phyloP scores from a whole-genome alignment of 2,113 vertebrate species.

The Copsychus sechellarum region DNA sequence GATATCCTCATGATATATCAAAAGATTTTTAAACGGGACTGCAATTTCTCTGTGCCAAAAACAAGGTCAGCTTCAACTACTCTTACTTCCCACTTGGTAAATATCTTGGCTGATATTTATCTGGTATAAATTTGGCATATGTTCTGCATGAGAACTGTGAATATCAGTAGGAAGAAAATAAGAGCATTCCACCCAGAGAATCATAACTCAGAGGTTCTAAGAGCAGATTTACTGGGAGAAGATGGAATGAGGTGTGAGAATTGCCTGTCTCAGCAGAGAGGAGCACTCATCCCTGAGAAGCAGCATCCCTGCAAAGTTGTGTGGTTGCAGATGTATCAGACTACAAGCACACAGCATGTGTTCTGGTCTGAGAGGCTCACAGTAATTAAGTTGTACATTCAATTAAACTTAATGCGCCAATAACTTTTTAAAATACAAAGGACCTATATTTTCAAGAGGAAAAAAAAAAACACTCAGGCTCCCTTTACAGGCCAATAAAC shows the following conservation, averaged over 20 bases:
- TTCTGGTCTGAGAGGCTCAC: neutral
- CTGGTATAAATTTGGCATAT: neutral
- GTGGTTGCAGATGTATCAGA: neutral
- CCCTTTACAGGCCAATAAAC: constrained; percentile 21
- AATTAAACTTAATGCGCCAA: constrained; percentile 13
- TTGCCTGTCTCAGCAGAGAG: neutral
- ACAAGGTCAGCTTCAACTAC: neutral
- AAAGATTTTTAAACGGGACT: neutral
- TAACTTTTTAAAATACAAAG: constrained; percentile 1
- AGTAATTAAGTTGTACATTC: neutral
- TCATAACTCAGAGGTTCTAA: neutral
- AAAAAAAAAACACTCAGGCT: neutral
- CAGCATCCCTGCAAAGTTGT: neutral
- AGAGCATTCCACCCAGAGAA: neutral
- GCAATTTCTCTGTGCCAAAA: neutral
- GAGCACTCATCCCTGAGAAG: neutral
- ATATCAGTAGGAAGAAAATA: neutral
- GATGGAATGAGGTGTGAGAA: neutral
- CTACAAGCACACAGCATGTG: neutral
- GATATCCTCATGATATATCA: neutral
- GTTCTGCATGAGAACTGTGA: neutral
- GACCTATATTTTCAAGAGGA: neutral
- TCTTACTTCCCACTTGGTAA: neutral
- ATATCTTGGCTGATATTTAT: neutral
- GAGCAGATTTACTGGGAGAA: neutral